phyloP scores from a whole-genome alignment of 2,797 vertebrate genomes.

The Spinus pinus region DNA sequence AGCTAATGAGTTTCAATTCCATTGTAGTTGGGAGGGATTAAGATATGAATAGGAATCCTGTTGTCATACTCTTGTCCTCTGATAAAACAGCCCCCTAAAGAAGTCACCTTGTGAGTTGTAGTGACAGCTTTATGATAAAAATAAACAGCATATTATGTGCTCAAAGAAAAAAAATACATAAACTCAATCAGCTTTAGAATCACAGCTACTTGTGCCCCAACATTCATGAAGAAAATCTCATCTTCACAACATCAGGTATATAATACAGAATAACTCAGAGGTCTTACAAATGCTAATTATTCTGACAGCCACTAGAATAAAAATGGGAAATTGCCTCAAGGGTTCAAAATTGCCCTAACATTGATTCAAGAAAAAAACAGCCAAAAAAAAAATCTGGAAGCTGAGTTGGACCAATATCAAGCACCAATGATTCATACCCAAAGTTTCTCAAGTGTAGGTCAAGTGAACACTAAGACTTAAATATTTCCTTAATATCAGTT shows the following conservation, averaged over 20 bases:
- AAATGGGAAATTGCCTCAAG: neutral
- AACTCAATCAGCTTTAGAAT: neutral
- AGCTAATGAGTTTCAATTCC: neutral
- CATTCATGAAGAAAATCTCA: neutral
- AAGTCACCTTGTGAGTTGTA: neutral
- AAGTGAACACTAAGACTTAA: neutral
- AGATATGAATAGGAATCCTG: neutral
- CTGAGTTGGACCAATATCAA: neutral
- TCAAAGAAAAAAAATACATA: neutral
- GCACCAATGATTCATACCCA: neutral
- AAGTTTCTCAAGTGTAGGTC: neutral
- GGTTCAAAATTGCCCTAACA: neutral
- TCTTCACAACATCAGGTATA: neutral
- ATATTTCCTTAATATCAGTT: neutral
- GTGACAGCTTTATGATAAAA: neutral
- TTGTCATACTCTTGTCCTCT: neutral
- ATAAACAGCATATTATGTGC: neutral
- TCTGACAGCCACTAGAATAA: neutral
- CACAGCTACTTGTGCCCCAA: neutral
- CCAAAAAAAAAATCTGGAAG: neutral
- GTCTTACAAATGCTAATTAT: neutral
- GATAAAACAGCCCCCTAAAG: neutral
- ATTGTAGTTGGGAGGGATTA: neutral
- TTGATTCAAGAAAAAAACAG: neutral
- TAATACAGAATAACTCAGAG: neutral